These are phyloP conservation scores for Mallateleia sp. DNA, from an alignment of 2,888 invertebrate species.

Conservation along the genomic window DNA sequence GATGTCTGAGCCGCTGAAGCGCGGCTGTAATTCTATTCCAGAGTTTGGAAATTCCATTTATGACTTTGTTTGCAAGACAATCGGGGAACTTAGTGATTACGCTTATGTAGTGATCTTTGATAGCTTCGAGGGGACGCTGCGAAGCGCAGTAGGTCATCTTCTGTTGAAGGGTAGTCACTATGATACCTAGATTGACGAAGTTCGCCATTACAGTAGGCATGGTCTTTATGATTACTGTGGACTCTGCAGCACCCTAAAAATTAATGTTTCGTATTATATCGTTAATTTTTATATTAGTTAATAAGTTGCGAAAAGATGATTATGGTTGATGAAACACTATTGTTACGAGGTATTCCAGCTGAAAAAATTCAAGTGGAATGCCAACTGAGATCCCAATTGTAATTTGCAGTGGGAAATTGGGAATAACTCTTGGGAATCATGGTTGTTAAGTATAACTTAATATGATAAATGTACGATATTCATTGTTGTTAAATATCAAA, in stretches of 20 bases:
- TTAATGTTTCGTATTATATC: no score
- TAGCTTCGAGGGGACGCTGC: constrained; percentile 12
- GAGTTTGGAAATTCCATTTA: constrained; percentile 1
- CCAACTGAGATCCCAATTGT: no score
- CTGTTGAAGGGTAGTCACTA: constrained; percentile 26
- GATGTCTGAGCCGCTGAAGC: neutral
- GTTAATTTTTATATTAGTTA: no score
- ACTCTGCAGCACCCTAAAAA: constrained; percentile 7
- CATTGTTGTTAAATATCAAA: no score
- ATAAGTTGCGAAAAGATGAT: no score
- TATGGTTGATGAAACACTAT: no score
- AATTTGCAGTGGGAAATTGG: no score
- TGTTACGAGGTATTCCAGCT: no score
- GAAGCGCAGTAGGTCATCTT: constrained; percentile 35
- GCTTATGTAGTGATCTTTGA: constrained; percentile 36
- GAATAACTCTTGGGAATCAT: no score
- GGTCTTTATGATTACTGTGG: neutral
- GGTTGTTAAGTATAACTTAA: no score
- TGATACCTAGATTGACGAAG: neutral
- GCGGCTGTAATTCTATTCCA: constrained; percentile 8
- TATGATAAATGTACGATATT: no score
- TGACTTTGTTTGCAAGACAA: constrained; percentile 41
- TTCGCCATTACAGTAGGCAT: constrained; percentile 25
- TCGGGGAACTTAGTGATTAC: constrained; percentile 41
- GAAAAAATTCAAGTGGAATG: no score